Percentiles rank a stretch among this genome's conserved stretches.
Conservation (phyloP, 2,797 vertebrate species). For the Cynodonichthys magdalenae region DNA sequence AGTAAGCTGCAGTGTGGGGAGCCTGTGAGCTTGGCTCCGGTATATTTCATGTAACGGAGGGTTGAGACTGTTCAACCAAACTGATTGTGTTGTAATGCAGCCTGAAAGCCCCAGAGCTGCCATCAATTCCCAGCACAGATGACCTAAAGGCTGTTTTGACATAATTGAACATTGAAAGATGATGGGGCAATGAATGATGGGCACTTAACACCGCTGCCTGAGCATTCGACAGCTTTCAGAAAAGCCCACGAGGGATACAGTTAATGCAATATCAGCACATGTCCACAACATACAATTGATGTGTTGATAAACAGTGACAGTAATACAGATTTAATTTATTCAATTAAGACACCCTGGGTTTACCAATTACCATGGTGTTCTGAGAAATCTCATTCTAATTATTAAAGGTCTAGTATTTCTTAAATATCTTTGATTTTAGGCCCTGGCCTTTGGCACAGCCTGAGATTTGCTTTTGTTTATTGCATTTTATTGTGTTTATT, state of each 20-base stretch:
- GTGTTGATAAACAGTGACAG: slow-evolving; percentile 11
- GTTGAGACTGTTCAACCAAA: slow-evolving; percentile 54
- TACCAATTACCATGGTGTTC: not conserved
- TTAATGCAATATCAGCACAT: slow-evolving; percentile 37
- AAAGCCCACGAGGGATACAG: slow-evolving; percentile 38
- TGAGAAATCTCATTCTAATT: too few relatives aligned
- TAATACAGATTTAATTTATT: slow-evolving; percentile 38
- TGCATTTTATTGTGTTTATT: too few relatives aligned
- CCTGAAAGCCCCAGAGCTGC: slow-evolving; percentile 60
- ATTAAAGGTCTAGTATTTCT: too few relatives aligned
- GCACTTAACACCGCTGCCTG: slow-evolving; percentile 57
- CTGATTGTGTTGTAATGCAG: slow-evolving; percentile 65
- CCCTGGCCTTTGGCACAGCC: too few relatives aligned
- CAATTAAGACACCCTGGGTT: slow-evolving; percentile 24
- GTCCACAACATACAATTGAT: slow-evolving; percentile 26
- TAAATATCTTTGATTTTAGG: too few relatives aligned
- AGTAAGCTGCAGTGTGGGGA: slow-evolving; percentile 51
- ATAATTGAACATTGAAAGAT: slow-evolving; percentile 77
- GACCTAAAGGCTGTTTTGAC: slow-evolving; percentile 76
- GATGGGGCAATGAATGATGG: slow-evolving; percentile 69
- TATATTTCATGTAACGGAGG: slow-evolving; percentile 61
- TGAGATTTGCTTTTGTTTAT: too few relatives aligned
- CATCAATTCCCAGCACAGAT: slow-evolving; percentile 64
- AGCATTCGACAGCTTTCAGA: slow-evolving; percentile 66
- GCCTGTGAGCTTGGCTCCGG: slow-evolving; percentile 37